These are phyloP conservation scores for Cliona cf. orientalis DNA, from an alignment of 37 sponge, comb jelly and placozoan species.

Conservation along the genomic window DNA sequence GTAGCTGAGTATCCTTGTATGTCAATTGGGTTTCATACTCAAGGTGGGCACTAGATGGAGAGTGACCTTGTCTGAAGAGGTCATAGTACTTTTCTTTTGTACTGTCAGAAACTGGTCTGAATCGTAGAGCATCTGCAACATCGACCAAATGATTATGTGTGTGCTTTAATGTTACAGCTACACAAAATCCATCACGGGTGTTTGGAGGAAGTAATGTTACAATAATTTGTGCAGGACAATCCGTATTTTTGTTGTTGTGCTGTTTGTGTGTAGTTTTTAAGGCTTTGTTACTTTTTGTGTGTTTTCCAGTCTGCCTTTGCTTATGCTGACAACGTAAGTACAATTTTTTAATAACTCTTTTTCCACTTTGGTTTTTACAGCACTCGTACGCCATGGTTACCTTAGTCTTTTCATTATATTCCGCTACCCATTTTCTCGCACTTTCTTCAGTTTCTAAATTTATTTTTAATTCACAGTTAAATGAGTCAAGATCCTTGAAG, in stretches of 20 bases:
- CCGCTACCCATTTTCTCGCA: neutral
- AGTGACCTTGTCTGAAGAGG: constrained; percentile 4
- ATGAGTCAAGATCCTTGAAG: constrained; percentile 6
- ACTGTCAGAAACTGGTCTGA: constrained; percentile 12
- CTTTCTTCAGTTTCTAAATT: neutral
- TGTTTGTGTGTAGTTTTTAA: constrained; percentile 2
- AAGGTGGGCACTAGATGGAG: constrained; percentile 11
- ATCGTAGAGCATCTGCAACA: constrained; percentile 5
- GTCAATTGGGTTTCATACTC: constrained; percentile 18
- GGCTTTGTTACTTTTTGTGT: constrained; percentile 1
- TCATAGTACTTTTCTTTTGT: constrained; percentile 23
- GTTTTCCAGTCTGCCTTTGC: constrained; percentile 11
- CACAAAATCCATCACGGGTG: neutral
- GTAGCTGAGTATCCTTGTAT: neutral
- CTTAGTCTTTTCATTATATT: neutral
- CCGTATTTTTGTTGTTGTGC: neutral
- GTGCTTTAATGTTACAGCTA: neutral
- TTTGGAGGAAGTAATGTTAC: neutral
- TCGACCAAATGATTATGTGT: constrained; percentile 13
- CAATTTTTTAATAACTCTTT: neutral
- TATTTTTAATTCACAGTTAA: constrained; percentile 12
- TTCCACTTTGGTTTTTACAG: constrained; percentile 3
- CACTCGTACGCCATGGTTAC: neutral
- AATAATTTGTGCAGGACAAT: constrained; percentile 5
- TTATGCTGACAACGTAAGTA: constrained; percentile 12